Base-by-base conservation (phyloP, 2,113 vertebrate genomes). In the Apistogramma diplotaenia region DNA sequence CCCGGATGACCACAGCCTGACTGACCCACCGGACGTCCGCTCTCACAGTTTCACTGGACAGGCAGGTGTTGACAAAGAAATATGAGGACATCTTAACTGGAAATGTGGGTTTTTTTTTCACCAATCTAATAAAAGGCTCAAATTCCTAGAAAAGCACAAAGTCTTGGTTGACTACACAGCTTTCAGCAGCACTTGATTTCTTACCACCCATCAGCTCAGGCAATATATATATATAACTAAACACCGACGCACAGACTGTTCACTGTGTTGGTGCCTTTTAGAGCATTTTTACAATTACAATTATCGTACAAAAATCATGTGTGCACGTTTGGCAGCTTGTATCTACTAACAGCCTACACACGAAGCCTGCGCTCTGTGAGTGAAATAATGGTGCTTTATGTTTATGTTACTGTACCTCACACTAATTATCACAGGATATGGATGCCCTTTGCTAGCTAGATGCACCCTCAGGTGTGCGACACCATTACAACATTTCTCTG, bases 31-130 rank as follows among this genome's bases (percentile, higher is more conserved):
- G 59, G 90, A 93, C 21, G 8, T 91, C 77, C 84, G 72, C 78
- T 87, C 72, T 86, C 89, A 90, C 73, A 31, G 78, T 62, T 54
- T 51, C 59, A 82, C 80, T 71, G 65, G 87, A 86, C 60, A 35
- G 33, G 33, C 19, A 57, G 71, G 61, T 92, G 92, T 91, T 94
- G 90, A 92, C 82, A 76, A 82, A 91, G 90, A 74, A 93, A 91
- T 31, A 23, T 76, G 89, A 92, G 82, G 86, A 89, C 51, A 54
- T 81, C 73, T 74, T 88, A 53, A 13, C 70, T 74, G 57, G 74
- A 83, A 79, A 51, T 51, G 37, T 56, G 18, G 43, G 19, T 7
- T 11, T 46, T 54, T 82, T 81, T 85, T 65, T 23, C 8, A 59
- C 31, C 55, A 82, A 82, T 82, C 43, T 80, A 76, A 89, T 60